Base-by-base conservation (phyloP, 2,113 vertebrate species). In the Anser brachyrhynchus region DNA sequence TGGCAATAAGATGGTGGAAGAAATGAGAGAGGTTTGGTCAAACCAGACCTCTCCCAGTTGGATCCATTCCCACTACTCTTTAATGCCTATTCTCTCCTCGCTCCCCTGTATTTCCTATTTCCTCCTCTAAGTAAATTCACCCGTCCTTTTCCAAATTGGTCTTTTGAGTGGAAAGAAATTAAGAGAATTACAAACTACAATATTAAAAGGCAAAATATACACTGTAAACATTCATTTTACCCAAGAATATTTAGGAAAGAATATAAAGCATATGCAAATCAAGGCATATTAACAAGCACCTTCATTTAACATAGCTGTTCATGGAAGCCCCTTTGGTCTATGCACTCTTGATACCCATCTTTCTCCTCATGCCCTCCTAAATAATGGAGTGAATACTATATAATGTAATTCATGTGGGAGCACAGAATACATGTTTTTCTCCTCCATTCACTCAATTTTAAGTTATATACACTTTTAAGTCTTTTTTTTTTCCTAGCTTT, bases 101-200 rank as follows among this genome's bases (percentile, higher is more conserved):
- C 3, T 11, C n/a, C 39, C 94, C 49, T 57, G 49, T 62, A 80
- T 85, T 95, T 96, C 46, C 73, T 77, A 59, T 70, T 87, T 90
- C 66, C 35, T 54, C 49, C 79, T 83, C 5, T 4, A 85, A 92
- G 79, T 14, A 88, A 88, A 90, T 74, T 77, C 28, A 61, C 43
- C 29, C 26, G 80, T 84, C 55, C n/a, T 51, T 80, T 95, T 92
- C 66, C 65, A 89, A 71, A 87, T 39, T 81, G 43, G 18, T 31
- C 35, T 93, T 86, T 73, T 87, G 74, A 94, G 90, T 52, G 33
- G 54, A 84, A 86, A 79, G 43, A 74, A 96, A 95, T 92, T 92
- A 93, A 79, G 71, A 92, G 29, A 95, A 96, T 93, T 92, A 90
- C 86, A 64, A 87, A 51, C 39, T 84, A 81, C 52, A 83, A 87